phyloP scores from a whole-genome alignment of 1,140 invertebrate genomes.

The Phymorhynchus buccinoides region DNA sequence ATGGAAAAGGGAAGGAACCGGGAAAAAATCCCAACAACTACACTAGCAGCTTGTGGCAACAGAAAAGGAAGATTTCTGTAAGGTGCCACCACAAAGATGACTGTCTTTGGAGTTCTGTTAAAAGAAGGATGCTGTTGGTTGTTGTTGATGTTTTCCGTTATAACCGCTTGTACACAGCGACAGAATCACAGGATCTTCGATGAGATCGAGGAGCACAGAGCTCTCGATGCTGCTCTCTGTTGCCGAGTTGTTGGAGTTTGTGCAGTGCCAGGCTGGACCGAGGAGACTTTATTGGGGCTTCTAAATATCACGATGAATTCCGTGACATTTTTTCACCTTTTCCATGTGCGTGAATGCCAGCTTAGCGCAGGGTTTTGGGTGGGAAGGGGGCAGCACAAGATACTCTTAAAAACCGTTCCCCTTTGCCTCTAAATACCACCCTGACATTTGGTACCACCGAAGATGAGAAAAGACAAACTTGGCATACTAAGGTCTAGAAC shows the following conservation, averaged over 20 bases:
- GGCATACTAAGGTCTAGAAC: conserved; percentile 25
- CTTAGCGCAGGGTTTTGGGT: conserved; percentile 15
- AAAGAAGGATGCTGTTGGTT: too few species aligned
- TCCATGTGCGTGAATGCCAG: conserved; percentile 48
- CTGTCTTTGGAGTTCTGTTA: too few species aligned
- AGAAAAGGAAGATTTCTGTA: too few species aligned
- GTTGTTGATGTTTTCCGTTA: too few species aligned
- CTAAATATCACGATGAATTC: conserved; percentile 48
- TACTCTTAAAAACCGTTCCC: conserved; percentile 40
- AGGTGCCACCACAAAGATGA: too few species aligned
- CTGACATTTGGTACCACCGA: conserved; percentile 43
- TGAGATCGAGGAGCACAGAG: background rate
- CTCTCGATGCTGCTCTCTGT: background rate
- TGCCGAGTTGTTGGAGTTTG: conserved; percentile 33
- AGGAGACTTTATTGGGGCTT: conserved; percentile 41
- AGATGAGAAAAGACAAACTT: conserved; percentile 28
- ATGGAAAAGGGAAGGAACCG: too few species aligned
- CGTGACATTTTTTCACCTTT: conserved; percentile 53
- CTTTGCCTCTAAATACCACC: conserved; percentile 44
- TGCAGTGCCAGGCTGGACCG: conserved; percentile 29
- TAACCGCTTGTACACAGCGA: conserved; percentile 9
- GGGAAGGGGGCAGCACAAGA: conserved; percentile 28
- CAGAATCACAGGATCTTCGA: conserved; percentile 16
- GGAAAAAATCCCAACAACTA: too few species aligned
- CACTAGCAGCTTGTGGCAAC: too few species aligned